phyloP scores from a whole-genome alignment of 2,797 vertebrate species.

The Zenarchopterus dispar region DNA sequence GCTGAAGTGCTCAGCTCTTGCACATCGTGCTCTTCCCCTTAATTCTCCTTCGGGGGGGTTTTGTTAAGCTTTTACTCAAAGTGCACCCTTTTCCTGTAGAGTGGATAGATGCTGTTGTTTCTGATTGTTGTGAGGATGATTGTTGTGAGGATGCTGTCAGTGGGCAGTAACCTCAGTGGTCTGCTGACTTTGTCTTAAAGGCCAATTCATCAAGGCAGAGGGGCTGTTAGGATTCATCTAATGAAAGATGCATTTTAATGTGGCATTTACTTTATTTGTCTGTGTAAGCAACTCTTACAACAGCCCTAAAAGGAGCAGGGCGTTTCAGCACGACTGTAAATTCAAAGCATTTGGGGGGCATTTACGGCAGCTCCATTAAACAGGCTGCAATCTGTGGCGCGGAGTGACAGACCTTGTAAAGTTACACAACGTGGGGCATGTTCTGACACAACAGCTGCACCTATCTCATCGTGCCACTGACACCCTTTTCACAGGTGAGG shows the following conservation, averaged over 20 bases:
- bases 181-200: slow-evolving; percentile 1
- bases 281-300: neutral
- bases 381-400: slow-evolving; percentile 49
- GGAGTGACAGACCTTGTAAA: slow-evolving; percentile 66
- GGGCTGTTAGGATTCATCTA: slow-evolving; percentile 11
- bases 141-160: slow-evolving; percentile 15
- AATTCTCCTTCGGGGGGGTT: slow-evolving; percentile 47
- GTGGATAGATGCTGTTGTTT: slow-evolving; percentile 23
- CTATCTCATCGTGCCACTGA: slow-evolving; percentile 29
- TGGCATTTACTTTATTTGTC: slow-evolving; percentile 1
- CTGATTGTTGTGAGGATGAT: slow-evolving; percentile 14
- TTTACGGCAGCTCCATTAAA: slow-evolving; percentile 57
- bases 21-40: slow-evolving; percentile 49
- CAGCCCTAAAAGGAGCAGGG: slow-evolving; percentile 13
- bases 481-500: slow-evolving; percentile 24
- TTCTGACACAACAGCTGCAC: slow-evolving; percentile 64
- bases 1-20: slow-evolving; percentile 42
- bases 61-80: slow-evolving; percentile 46
- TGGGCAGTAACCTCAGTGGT: neutral
- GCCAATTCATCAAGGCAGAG: slow-evolving; percentile 3
- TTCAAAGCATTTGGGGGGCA: slow-evolving; percentile 41
- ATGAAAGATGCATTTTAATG: neutral
- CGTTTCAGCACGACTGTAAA: slow-evolving; percentile 37
- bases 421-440: slow-evolving; percentile 72
- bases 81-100: slow-evolving; percentile 17